Evolutionary conservation across 2,797 vertebrate genomes (phyloP).

Genomic region (Amniataba percoides): DNA sequence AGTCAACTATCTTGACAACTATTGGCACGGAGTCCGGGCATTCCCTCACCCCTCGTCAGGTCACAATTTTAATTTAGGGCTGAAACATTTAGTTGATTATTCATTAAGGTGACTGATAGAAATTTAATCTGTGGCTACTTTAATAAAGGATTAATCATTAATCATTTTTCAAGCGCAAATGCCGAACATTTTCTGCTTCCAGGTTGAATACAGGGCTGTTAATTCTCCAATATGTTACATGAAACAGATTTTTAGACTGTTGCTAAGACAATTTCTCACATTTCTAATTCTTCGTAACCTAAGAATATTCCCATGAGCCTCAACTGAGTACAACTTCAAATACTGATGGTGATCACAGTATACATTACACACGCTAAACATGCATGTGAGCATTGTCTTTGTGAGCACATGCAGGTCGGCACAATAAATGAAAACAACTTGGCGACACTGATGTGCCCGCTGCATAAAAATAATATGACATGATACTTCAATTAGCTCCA

Average conservation of each 20-base stretch:
- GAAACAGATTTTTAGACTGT: not conserved
- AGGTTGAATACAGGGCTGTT: not conserved
- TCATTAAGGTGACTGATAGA: not conserved
- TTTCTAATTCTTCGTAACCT: not conserved
- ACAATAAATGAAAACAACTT: not conserved
- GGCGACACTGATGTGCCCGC: not conserved
- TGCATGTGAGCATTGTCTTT: not conserved
- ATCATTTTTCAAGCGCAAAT: not conserved
- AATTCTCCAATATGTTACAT: not conserved
- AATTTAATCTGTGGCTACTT: not conserved
- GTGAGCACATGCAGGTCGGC: not conserved
- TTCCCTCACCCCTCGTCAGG: not conserved
- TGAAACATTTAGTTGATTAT: not conserved
- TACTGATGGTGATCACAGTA: not conserved
- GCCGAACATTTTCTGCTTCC: not conserved
- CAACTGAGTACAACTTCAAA: not conserved
- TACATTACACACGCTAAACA: not conserved
- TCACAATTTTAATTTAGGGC: not conserved
- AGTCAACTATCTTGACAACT: too few relatives aligned
- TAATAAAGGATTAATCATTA: not conserved
- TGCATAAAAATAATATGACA: constrained; percentile 15
- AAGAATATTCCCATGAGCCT: not conserved
- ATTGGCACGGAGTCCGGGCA: too few relatives aligned
- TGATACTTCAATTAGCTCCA: constrained; percentile 29
- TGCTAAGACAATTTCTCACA: not conserved